phyloP scores from a whole-genome alignment of 1,140 invertebrate species.

The Drosophila lacteicornis region DNA sequence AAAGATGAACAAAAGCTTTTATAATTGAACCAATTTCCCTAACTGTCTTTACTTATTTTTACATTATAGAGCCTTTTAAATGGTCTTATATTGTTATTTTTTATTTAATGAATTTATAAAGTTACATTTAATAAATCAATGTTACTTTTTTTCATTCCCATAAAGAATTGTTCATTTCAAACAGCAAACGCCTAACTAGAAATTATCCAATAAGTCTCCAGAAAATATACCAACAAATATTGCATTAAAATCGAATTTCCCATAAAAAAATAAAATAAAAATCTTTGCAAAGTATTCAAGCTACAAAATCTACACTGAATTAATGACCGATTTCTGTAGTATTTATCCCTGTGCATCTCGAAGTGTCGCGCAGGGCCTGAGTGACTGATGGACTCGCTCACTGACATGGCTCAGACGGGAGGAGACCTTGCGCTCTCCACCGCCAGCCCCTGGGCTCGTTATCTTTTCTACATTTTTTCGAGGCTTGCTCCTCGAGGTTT shows the following conservation, averaged over 20 bases:
- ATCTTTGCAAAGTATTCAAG: background rate
- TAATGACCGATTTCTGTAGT: slow-evolving; percentile 1
- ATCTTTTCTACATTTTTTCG: slow-evolving; percentile 53
- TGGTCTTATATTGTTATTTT: rapidly evolving
- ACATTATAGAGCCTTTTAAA: background rate
- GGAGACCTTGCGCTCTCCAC: background rate
- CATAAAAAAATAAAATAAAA: background rate
- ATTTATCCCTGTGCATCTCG: slow-evolving; percentile 15
- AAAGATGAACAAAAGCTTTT: too few relatives aligned
- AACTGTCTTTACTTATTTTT: background rate
- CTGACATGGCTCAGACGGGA: slow-evolving; percentile 53
- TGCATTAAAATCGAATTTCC: background rate
- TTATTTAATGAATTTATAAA: background rate
- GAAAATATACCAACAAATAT: background rate
- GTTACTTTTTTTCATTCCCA: too few relatives aligned
- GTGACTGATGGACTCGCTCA: slow-evolving; percentile 73
- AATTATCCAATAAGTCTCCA: background rate
- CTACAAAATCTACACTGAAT: background rate
- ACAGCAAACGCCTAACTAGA: background rate
- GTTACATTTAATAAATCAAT: background rate
- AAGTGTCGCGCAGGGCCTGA: slow-evolving; percentile 66
- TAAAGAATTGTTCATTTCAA: background rate
- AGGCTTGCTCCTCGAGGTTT: slow-evolving; percentile 9
- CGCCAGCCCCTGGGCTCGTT: slow-evolving; percentile 32
- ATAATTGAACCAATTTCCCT: background rate